Percentiles rank a stretch among this genome's conserved stretches.
phyloP scores from a whole-genome alignment of 2,113 vertebrate species.

The Ophthalmotilapia sp. region DNA sequence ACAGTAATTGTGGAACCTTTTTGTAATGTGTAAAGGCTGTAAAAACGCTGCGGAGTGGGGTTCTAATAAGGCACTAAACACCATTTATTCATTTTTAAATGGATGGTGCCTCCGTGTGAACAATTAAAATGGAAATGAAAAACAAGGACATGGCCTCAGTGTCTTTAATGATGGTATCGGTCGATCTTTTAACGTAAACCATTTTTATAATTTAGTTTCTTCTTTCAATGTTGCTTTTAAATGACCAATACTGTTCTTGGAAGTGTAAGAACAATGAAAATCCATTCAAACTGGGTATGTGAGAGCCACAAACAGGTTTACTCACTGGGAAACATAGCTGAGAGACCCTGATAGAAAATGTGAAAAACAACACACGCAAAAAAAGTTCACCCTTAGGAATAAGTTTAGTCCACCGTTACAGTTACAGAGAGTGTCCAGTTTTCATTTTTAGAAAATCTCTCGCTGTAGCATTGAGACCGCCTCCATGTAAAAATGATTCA shows the following conservation, averaged over 20 bases:
- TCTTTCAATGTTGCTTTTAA: background rate
- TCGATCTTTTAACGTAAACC: background rate
- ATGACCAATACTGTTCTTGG: background rate
- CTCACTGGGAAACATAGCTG: background rate
- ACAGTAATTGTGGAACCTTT: background rate
- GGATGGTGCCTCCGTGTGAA: background rate
- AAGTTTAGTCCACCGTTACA: background rate
- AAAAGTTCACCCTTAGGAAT: background rate
- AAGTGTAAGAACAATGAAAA: background rate
- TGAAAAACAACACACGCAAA: background rate
- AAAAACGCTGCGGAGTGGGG: background rate
- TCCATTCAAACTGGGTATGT: background rate
- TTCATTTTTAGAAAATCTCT: background rate
- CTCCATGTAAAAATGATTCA: slow-evolving; percentile 4
- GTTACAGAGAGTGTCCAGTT: background rate
- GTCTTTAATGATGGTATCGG: background rate
- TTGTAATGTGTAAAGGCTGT: background rate
- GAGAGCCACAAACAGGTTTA: background rate
- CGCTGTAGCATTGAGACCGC: background rate
- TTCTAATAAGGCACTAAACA: background rate
- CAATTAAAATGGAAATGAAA: background rate
- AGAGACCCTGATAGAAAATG: background rate
- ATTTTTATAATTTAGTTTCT: background rate
- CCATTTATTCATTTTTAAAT: background rate
- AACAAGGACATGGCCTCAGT: background rate